phyloP scores from a whole-genome alignment of 1,140 invertebrate species.

The Carcinoscorpius rotundicauda region DNA sequence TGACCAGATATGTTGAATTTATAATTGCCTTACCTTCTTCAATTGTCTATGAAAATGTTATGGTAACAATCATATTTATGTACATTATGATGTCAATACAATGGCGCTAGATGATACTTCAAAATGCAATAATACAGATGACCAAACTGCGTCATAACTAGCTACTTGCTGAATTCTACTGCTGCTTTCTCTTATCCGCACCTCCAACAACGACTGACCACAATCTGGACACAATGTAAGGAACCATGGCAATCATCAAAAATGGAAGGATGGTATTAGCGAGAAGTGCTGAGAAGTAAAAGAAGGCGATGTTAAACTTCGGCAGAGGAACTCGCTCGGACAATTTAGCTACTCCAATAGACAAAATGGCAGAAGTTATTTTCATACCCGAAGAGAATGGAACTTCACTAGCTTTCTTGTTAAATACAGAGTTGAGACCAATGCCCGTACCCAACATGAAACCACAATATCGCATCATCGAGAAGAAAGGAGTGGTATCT shows the following conservation, averaged over 20 bases:
- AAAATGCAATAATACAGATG: too few relatives aligned
- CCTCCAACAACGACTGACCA: background rate
- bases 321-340: slow-evolving; percentile 23
- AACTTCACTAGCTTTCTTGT: slow-evolving; percentile 6
- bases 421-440: slow-evolving; percentile 25
- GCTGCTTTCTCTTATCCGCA: too few relatives aligned
- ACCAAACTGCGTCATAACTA: too few relatives aligned
- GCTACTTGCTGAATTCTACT: too few relatives aligned
- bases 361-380: slow-evolving; percentile 21
- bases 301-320: slow-evolving; percentile 17
- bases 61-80: too few relatives aligned
- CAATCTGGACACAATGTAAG: slow-evolving; percentile 18
- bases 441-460: slow-evolving; percentile 35
- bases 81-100: too few relatives aligned
- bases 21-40: too few relatives aligned
- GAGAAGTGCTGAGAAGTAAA: slow-evolving; percentile 24
- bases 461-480: slow-evolving; percentile 37
- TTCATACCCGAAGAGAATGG: slow-evolving; percentile 17
- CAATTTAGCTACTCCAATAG: slow-evolving; percentile 19
- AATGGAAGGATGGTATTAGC: slow-evolving; percentile 24
- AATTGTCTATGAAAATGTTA: too few relatives aligned
- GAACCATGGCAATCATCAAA: slow-evolving; percentile 23
- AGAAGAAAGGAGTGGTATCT: slow-evolving; percentile 44
- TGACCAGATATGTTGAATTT: too few relatives aligned
- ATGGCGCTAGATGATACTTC: too few relatives aligned